Percentiles rank a stretch among this genome's conserved stretches.
Evolutionary conservation across 2,113 vertebrate species (phyloP).

Genomic region (Tragelaphus imberbis): DNA sequence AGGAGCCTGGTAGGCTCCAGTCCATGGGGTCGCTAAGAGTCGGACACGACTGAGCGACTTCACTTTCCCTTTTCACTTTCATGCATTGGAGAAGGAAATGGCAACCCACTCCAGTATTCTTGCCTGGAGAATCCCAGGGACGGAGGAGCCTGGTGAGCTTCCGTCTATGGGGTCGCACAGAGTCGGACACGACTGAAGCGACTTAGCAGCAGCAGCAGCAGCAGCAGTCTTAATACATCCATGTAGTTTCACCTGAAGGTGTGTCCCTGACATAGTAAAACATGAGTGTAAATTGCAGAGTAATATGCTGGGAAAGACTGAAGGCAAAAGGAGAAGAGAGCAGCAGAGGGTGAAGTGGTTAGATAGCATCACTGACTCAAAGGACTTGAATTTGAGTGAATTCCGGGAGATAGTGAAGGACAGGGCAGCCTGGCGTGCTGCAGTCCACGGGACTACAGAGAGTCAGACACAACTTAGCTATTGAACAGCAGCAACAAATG

Average conservation of each 20-base stretch:
- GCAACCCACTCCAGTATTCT: no score
- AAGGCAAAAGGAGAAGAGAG: neutral
- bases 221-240: no score
- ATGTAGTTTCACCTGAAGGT: neutral
- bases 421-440: neutral
- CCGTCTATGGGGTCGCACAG: no score
- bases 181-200: no score
- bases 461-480: rapidly evolving
- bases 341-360: neutral
- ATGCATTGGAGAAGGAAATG: no score
- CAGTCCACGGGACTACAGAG: neutral
- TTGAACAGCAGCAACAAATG: neutral
- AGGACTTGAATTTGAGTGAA: neutral
- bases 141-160: no score
- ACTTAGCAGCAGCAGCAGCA: no score
- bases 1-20: no score
- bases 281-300: neutral
- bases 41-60: no score
- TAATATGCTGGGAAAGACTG: neutral
- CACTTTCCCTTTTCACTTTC: no score
- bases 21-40: no score
- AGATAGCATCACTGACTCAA: neutral
- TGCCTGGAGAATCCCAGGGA: no score
- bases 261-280: neutral
- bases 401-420: neutral